Evolutionary conservation across 2,888 invertebrate genomes (phyloP), one percentile per base, ranked within the genome.

Genomic region (Cyaniris semiargus): DNA sequence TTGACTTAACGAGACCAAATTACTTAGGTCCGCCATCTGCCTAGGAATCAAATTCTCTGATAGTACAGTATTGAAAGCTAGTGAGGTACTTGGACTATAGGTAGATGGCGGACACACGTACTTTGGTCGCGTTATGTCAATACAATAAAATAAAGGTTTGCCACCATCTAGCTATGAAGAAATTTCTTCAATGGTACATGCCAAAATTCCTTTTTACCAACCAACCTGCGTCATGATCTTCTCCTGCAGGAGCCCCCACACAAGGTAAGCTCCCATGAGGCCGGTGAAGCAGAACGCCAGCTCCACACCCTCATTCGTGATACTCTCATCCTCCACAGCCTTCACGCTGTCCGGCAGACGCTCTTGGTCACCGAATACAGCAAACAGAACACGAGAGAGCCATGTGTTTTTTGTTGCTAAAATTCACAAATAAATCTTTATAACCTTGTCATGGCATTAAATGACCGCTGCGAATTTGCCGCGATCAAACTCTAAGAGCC

Each of bases 241-340:
- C 92, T 99, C 99, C 90, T 99, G 99, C 79, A 99, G 94, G 79
- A 99, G 95, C 7, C 99, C 99, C 99, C 99, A 99, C 78, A 98
- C 97, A 38, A 99, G 94, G 87, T 99, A 99, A 60, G 98, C 97
- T 6, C 96, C 94, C 95, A 98, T 98, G 13, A 99, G 95, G 0
- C 99, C 99, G 13, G 95, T 89, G 88, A 98, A 98, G 89, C 98
- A 99, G 88, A 97, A 96, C 1, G 87, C 87, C 44, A 94, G 86
- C 82, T 93, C 92, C 1, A 84, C 81, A 15, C 85, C 85, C 79
- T 90, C 91, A 3, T 85, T 81, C 8, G 83, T 80, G 15, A 84
- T 56, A 18, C 82, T 81, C 76, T 86, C 86, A 10, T 85, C 87
- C 0, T 77, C 77, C 48, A 77, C 27, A 4, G 83, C 78, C 78